phyloP scores from a whole-genome alignment of 2,113 vertebrate genomes.

The Stigmatopora argus region DNA sequence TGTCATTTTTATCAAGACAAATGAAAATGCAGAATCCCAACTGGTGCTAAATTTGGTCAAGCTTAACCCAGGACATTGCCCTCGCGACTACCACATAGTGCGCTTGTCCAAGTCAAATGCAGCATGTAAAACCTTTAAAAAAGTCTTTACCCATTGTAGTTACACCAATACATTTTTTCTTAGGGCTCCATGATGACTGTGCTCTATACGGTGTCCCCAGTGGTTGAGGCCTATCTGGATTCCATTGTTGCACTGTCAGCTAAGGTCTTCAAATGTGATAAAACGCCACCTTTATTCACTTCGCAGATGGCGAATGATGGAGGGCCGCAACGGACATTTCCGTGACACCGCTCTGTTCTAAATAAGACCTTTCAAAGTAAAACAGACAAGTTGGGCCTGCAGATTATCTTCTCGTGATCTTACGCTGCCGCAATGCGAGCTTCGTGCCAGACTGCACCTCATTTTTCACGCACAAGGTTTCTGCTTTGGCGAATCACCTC shows the following conservation, averaged over 20 bases:
- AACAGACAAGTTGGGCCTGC: constrained; percentile 12
- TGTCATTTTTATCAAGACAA: too few species aligned
- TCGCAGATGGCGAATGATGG: constrained; percentile 29
- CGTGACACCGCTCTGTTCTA: constrained; percentile 21
- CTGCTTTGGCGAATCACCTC: constrained; percentile 13
- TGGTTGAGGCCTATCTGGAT: constrained; percentile 36
- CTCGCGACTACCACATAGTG: too few species aligned
- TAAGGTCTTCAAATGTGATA: constrained; percentile 45
- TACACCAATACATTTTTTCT: not conserved
- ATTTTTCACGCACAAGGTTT: constrained; percentile 15
- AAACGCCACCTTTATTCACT: constrained; percentile 34
- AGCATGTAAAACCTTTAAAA: too few species aligned
- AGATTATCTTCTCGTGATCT: constrained; percentile 16
- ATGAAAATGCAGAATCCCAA: too few species aligned
- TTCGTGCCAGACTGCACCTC: constrained; percentile 14
- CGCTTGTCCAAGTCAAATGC: too few species aligned
- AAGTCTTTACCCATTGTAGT: not conserved
- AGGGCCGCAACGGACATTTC: constrained; percentile 22
- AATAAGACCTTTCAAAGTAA: constrained; percentile 29
- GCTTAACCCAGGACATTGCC: too few species aligned
- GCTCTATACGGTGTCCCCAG: constrained; percentile 38
- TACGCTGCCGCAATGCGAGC: constrained; percentile 7
- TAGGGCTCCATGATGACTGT: too few species aligned
- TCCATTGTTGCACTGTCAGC: constrained; percentile 52
- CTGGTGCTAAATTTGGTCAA: too few species aligned